Conservation (phyloP, 2,113 vertebrate species). For the Alosa alosa region DNA sequence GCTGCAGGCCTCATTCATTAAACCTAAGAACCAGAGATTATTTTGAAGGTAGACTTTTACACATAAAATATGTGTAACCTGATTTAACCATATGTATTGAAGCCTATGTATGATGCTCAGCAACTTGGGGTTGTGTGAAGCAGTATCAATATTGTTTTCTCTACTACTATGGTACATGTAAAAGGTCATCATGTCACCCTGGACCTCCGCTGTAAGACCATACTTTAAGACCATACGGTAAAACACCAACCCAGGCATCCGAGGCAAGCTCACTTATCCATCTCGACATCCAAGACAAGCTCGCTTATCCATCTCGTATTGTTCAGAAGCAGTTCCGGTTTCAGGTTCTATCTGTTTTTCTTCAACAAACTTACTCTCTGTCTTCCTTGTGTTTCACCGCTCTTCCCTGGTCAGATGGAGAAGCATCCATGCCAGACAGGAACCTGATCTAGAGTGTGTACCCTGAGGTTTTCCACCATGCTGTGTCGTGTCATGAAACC, state of each 20-base stretch:
- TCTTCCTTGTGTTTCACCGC: not conserved
- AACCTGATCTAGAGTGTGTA: constrained; percentile 43
- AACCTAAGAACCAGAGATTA: not conserved
- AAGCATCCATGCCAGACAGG: constrained; percentile 23
- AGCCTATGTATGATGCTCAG: not conserved
- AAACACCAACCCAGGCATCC: not conserved
- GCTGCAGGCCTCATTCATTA: not conserved
- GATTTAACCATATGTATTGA: not conserved
- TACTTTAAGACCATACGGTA: not conserved
- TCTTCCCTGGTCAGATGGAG: not conserved
- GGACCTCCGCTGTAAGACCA: not conserved
- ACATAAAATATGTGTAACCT: not conserved
- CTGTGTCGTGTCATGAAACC: not conserved
- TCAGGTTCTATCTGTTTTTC: not conserved
- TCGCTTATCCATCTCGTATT: not conserved
- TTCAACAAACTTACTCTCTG: not conserved
- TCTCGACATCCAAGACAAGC: not conserved
- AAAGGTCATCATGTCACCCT: not conserved
- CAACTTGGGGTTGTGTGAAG: not conserved
- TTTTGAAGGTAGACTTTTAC: not conserved
- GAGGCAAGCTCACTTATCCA: not conserved
- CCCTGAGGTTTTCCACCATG: constrained; percentile 3
- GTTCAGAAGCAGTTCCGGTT: not conserved
- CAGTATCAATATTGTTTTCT: not conserved
- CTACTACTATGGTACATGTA: not conserved